Base-by-base conservation (phyloP, 2,113 vertebrate species). In the Chlorodrepanis virens region DNA sequence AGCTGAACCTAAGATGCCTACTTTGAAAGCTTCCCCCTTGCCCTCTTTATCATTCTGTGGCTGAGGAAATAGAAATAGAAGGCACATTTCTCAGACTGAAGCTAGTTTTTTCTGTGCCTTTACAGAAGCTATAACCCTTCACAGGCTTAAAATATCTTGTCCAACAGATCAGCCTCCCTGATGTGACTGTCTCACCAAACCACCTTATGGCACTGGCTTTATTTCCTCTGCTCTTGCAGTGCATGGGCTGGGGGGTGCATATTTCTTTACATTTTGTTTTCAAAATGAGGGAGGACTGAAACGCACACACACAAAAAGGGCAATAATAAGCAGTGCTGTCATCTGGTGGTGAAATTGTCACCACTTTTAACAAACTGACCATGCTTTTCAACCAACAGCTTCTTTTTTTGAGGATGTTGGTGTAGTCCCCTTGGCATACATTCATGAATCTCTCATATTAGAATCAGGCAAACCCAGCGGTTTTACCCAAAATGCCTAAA, bases 21-120 rank as follows among this genome's bases (percentile, higher is more conserved):
- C 68, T 96, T 93, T 85, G 79, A 94, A 93, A 89, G 35, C 29
- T 93, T 87, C 35, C 75, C 88, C 49, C n/a, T 92, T 91, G 70
- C 37, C 53, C 65, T 87, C 44, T 89, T 77, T 74, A 71, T 83
- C 75, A 69, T 90, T 84, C 72, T 53, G 70, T 79, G 57, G 31
- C 39, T 23, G 39, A 78, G 56, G 61, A 87, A 91, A 49, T 31
- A 79, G 74, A 47, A 84, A 81, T 18, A 85, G 52, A 93, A 81
- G 74, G 27, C 35, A 42, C 39, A 54, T 82, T 87, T 82, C 52
- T 75, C 68, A 82, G 69, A 28, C 45, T 57, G 87, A 92, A 72
- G 54, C 75, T 67, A 35, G 27, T 89, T 95, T 91, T 89, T 42
- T 75, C 59, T 79, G 64, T 49, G 53, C 56, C 74, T 75, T 75